Evolutionary conservation across 2,888 invertebrate species (phyloP), one percentile per base, ranked within the genome.

Genomic region (Cosmia pyralina): DNA sequence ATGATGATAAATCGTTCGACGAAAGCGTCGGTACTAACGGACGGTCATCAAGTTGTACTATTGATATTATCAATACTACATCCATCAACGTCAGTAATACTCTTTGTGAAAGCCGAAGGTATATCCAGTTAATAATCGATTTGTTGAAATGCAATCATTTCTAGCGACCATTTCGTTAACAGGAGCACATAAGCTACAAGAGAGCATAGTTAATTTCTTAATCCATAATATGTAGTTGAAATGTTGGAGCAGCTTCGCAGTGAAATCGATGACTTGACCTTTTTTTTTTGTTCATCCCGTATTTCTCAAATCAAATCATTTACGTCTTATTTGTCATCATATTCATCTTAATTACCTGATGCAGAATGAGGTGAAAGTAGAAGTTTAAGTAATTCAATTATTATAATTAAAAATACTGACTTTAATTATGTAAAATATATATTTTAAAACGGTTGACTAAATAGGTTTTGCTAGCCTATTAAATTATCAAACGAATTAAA

Each of bases 41-140:
- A 66, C 66, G 48, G 59, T 57, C 59, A 44, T 83, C 71, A 22
- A 82, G 58, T 69, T 66, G 53, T 69, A 69, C 62, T 59, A 77
- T 69, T 70, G 48, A 65, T 66, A 57, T 17, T 63, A 69, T 73
- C 65, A 66, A 63, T 78, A 72, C 19, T 44, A 69, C 57, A 83
- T 83, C 73, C 28, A 80, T 80, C 83, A 83, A 80, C 10, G 79
- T 79, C 68, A 63, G 22, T 44, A 13, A 41, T 55, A 55, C 46
- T 60, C 28, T 67, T 55, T 64, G 46, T 64, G 28, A 38, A 22
- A 65, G 55, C 57, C 44, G 57, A 59, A 17, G 55, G 8, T 34
- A n/a, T 64, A 66, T 38, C 17, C 15, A 71, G 65, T 77, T 60
- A 50, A 15, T 46, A 64, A 77, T 78, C 58, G 78, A 79, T 78